Percentiles rank a stretch among this genome's conserved stretches.
phyloP scores from a whole-genome alignment of 2,113 vertebrate genomes.

The Psilopsiagon aurifrons region DNA sequence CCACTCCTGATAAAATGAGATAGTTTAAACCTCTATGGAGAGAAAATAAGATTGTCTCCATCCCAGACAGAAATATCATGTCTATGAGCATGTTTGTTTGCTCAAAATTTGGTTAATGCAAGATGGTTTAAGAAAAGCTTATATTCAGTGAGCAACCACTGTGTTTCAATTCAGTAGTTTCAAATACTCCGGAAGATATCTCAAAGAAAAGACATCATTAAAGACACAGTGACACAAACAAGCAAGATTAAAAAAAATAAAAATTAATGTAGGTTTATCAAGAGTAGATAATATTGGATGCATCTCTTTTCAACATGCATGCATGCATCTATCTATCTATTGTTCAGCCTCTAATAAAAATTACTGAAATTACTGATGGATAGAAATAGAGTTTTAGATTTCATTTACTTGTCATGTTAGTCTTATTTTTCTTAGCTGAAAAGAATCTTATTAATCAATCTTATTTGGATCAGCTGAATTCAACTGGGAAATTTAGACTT shows the following conservation, averaged over 20 bases:
- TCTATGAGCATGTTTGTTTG: accelerated
- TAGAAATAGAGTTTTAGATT: neutral
- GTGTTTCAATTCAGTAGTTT: neutral
- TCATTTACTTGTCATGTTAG: neutral
- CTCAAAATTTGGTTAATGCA: neutral
- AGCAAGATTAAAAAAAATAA: neutral
- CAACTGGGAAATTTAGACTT: neutral
- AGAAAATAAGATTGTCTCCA: neutral
- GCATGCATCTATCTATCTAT: neutral
- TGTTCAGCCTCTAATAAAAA: neutral
- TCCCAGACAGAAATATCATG: neutral
- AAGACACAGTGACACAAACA: neutral
- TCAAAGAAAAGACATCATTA: neutral
- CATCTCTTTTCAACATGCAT: neutral
- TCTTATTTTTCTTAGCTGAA: neutral
- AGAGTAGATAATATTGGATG: neutral
- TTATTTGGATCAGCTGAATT: neutral
- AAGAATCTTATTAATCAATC: too few species aligned
- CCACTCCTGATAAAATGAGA: neutral
- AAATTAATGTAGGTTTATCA: neutral
- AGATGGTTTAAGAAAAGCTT: neutral
- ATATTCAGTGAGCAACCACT: too few species aligned
- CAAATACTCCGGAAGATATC: neutral
- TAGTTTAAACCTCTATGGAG: neutral
- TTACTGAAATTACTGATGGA: neutral